Conservation (phyloP, 2,113 vertebrate genomes). For the Xiphophorus maculatus region DNA sequence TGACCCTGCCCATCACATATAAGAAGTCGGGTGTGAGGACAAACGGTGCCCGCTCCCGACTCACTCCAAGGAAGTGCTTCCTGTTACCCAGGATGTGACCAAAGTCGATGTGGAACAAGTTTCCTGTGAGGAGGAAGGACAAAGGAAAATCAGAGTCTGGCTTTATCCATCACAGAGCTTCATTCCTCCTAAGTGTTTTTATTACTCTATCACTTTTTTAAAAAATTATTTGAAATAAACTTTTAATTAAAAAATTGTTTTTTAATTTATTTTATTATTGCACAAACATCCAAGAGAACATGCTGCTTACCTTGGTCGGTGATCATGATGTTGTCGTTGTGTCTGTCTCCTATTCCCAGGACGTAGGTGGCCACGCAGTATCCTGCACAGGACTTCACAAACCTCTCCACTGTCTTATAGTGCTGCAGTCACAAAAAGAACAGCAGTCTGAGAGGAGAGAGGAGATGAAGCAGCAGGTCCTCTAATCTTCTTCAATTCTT, state of each 20-base stretch:
- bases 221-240: neutral
- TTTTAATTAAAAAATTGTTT: no score
- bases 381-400: slow-evolving; percentile 83
- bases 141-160: neutral
- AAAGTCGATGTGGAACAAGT: slow-evolving; percentile 85
- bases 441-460: neutral
- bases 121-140: slow-evolving; percentile 64
- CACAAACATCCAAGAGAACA: neutral
- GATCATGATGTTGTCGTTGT: slow-evolving; percentile 88
- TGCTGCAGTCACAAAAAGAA: slow-evolving; percentile 59
- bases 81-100: slow-evolving; percentile 85
- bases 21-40: slow-evolving; percentile 85
- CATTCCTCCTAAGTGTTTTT: neutral
- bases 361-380: slow-evolving; percentile 85
- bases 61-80: slow-evolving; percentile 79
- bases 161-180: neutral
- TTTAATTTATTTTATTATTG: no score
- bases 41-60: slow-evolving; percentile 80
- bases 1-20: slow-evolving; percentile 80
- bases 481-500: neutral
- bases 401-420: slow-evolving; percentile 77
- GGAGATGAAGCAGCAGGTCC: no score
- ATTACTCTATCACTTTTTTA: neutral
- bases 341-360: slow-evolving; percentile 83
- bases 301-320: slow-evolving; percentile 75